Percentiles rank a stretch among this genome's conserved stretches.
phyloP scores from a whole-genome alignment of 2,113 vertebrate genomes.

The Nothocercus nigrocapillus region DNA sequence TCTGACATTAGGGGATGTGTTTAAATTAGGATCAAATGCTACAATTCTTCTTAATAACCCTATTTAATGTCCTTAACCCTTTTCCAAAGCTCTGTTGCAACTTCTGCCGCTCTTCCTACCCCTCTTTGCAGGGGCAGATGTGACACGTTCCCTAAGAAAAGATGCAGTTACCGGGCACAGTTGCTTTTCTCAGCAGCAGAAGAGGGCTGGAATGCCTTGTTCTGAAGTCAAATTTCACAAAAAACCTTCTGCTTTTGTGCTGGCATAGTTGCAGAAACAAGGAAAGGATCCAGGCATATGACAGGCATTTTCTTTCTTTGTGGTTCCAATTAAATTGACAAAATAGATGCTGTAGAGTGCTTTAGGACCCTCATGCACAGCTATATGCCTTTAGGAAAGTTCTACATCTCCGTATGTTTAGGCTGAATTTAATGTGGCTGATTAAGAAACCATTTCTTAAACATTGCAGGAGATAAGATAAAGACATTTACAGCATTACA shows the following conservation, averaged over 20 bases:
- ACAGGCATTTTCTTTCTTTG: background rate
- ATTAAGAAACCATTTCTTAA: background rate
- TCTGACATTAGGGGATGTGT: background rate
- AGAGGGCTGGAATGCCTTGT: background rate
- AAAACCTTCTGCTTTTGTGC: background rate
- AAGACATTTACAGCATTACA: background rate
- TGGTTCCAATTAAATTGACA: background rate
- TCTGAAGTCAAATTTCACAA: background rate
- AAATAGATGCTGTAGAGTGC: background rate
- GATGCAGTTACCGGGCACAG: background rate
- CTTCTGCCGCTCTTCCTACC: background rate
- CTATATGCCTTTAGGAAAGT: background rate
- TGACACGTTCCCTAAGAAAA: accelerated
- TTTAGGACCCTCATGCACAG: background rate
- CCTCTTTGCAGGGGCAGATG: background rate
- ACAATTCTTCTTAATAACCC: background rate
- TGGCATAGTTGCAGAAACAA: background rate
- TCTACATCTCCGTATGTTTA: background rate
- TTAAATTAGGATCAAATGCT: background rate
- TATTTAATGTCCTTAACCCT: background rate
- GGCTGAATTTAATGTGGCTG: background rate
- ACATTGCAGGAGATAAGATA: background rate
- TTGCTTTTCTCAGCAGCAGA: background rate
- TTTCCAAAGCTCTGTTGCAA: background rate
- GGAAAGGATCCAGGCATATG: background rate